phyloP scores from a whole-genome alignment of 2,113 vertebrate genomes.

The Anas platyrhynchos region DNA sequence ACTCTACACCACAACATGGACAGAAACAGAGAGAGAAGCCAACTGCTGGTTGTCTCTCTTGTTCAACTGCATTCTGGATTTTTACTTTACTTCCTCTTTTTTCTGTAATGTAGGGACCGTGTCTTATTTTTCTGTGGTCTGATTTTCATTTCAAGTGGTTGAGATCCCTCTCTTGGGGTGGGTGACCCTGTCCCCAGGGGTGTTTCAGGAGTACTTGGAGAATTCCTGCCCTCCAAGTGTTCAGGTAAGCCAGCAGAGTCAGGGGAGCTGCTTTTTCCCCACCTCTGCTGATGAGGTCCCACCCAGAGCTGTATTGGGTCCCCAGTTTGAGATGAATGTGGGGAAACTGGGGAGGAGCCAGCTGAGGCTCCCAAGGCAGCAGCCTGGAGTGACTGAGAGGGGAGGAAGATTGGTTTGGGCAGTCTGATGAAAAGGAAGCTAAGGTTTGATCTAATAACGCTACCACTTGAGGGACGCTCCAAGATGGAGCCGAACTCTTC shows the following conservation, averaged over 20 bases:
- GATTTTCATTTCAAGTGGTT: not conserved
- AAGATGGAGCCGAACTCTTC: not conserved
- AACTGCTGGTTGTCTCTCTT: not conserved
- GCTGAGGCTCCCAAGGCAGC: not conserved
- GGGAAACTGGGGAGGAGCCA: not conserved
- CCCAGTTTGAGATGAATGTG: not conserved
- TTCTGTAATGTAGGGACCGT: not conserved
- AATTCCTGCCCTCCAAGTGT: not conserved
- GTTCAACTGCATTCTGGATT: not conserved
- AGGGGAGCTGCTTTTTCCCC: no score
- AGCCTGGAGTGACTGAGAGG: not conserved
- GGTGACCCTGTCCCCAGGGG: not conserved
- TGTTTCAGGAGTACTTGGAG: not conserved
- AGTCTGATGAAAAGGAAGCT: not conserved
- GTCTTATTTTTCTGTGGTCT: not conserved
- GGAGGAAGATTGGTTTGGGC: not conserved
- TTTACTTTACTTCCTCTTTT: not conserved
- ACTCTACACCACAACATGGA: not conserved
- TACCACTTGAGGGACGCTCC: not conserved
- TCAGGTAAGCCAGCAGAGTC: not conserved
- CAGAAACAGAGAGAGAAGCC: not conserved
- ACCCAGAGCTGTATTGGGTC: not conserved
- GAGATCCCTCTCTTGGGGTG: not conserved
- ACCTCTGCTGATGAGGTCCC: no score
- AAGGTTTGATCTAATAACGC: not conserved